These are phyloP conservation scores for Sebastes fasciatus DNA, from an alignment of 2,113 vertebrate genomes.

Conservation along the genomic window DNA sequence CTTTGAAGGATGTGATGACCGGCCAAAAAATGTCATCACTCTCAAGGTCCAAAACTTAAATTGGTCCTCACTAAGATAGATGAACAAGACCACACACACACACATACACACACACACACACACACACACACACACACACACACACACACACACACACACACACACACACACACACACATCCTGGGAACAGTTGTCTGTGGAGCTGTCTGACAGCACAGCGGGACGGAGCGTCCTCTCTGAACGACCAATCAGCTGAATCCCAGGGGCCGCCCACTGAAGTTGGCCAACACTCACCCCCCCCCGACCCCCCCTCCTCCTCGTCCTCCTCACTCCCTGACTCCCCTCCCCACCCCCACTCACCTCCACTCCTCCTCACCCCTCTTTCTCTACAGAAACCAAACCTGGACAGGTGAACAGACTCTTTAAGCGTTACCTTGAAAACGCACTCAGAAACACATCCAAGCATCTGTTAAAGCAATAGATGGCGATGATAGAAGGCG, in stretches of 20 bases:
- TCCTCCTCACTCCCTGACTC: not conserved
- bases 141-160: not conserved
- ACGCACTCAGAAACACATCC: constrained; percentile 45
- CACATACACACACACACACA: constrained; percentile 1
- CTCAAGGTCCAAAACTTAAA: not conserved
- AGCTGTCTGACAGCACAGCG: constrained; percentile 38
- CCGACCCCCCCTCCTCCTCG: not conserved
- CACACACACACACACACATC: constrained; percentile 12
- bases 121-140: not conserved
- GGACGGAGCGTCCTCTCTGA: constrained; percentile 28
- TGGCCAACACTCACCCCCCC: not conserved
- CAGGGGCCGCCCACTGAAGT: constrained; percentile 31
- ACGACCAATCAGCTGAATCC: constrained; percentile 39
- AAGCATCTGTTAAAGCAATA: constrained; percentile 63
- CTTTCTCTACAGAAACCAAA: constrained; percentile 50
- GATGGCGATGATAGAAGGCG: constrained; percentile 16
- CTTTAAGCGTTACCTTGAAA: constrained; percentile 9
- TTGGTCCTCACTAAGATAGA: constrained; percentile 45
- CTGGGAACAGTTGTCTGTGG: constrained; percentile 42
- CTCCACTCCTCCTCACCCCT: not conserved
- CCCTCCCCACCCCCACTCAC: not conserved
- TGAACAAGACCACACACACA: not conserved
- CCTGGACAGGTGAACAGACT: constrained; percentile 42
- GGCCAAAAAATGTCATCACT: not conserved
- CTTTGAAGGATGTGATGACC: not conserved